phyloP scores from a whole-genome alignment of 1,140 invertebrate genomes.

The Drosophila novamexicana region DNA sequence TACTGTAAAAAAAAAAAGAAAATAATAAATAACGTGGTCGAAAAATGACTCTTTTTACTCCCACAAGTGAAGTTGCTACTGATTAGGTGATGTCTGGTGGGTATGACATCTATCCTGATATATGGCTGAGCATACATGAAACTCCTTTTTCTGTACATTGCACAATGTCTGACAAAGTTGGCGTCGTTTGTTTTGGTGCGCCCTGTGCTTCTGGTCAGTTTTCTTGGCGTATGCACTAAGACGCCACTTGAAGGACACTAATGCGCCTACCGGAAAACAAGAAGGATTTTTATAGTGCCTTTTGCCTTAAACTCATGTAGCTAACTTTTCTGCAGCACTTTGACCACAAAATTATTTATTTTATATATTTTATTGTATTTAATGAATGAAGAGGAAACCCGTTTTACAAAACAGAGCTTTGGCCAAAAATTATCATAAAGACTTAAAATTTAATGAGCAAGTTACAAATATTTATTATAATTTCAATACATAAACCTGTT shows the following conservation, averaged over 20 bases:
- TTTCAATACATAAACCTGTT: too few relatives aligned
- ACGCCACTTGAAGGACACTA: conserved; percentile 68
- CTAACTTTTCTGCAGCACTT: too few relatives aligned
- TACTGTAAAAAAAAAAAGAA: conserved; percentile 23
- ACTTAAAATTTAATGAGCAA: too few relatives aligned
- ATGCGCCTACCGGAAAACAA: conserved; percentile 36
- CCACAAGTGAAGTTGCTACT: conserved; percentile 17
- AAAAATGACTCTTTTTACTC: conserved; percentile 22
- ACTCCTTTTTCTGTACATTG: conserved; percentile 50
- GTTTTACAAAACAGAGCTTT: too few relatives aligned
- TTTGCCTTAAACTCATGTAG: not conserved
- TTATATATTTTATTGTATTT: too few relatives aligned
- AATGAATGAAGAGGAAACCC: too few relatives aligned
- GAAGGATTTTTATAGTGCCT: not conserved
- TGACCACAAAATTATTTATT: too few relatives aligned
- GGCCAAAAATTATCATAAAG: too few relatives aligned
- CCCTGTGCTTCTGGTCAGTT: conserved; percentile 21
- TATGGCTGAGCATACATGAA: conserved; percentile 52
- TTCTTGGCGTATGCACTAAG: conserved; percentile 44
- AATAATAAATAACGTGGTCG: conserved; percentile 7
- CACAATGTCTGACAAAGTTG: conserved; percentile 52
- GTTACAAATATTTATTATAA: too few relatives aligned
- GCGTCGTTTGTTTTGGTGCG: conserved; percentile 51
- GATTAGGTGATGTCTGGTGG: conserved; percentile 43
- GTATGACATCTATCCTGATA: conserved; percentile 56